A percentile compares a stretch with the other conserved stretches of the same genome.
Evolutionary conservation across 2,888 invertebrate species (phyloP).

Genomic region (Acronicta alni): DNA sequence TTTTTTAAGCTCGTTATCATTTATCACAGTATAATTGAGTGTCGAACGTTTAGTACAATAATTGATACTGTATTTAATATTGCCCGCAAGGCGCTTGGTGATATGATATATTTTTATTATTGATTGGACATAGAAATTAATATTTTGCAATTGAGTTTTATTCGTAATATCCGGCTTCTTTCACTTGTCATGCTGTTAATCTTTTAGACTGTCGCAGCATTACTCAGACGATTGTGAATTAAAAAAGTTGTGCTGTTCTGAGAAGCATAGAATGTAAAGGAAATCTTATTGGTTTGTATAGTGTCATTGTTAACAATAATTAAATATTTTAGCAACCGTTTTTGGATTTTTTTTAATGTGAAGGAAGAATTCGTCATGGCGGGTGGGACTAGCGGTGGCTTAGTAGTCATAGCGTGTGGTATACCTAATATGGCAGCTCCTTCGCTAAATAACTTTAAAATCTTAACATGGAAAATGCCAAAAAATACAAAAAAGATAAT

Average conservation of each 20-base stretch:
- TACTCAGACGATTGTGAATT: slow-evolving; percentile 3
- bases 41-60: slow-evolving; percentile 43
- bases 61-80: slow-evolving; percentile 51
- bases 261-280: too few relatives aligned
- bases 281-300: too few relatives aligned
- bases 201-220: slow-evolving; percentile 11
- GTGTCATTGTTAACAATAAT: too few relatives aligned
- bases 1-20: slow-evolving; percentile 26
- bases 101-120: slow-evolving; percentile 44
- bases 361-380: too few relatives aligned
- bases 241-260: not conserved
- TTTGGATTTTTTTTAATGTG: too few relatives aligned
- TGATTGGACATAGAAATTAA: slow-evolving; percentile 27
- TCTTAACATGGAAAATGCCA: too few relatives aligned
- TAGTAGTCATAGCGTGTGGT: too few relatives aligned
- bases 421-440: too few relatives aligned
- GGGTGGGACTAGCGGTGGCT: too few relatives aligned
- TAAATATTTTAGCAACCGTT: too few relatives aligned
- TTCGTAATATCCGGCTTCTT: slow-evolving; percentile 35
- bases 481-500: too few relatives aligned
- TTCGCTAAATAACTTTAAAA: too few relatives aligned
- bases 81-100: slow-evolving; percentile 22
- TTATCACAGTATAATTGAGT: slow-evolving; percentile 52
- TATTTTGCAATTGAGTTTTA: slow-evolving; percentile 45
- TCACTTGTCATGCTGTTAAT: slow-evolving; percentile 19